phyloP scores from a whole-genome alignment of 2,113 vertebrate species.

The Vulpes ferrilata region DNA sequence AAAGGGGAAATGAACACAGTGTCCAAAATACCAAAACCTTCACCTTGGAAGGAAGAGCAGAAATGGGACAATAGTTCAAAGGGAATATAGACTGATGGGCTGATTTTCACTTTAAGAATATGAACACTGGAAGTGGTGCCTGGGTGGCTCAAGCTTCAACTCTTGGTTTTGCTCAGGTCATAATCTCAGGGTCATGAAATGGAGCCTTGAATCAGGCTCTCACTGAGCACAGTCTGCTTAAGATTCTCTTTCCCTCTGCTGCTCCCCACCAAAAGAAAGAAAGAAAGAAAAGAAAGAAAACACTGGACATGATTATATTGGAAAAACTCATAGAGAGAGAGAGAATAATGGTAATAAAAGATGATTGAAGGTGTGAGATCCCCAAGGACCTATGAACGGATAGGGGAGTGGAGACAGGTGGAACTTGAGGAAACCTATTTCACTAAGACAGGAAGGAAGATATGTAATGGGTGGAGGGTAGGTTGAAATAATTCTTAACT shows the following conservation, averaged over 20 bases:
- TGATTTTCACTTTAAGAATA: constrained; percentile 5
- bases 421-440: background rate
- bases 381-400: background rate
- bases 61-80: background rate
- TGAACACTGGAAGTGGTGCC: background rate
- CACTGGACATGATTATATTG: background rate
- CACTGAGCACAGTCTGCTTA: background rate
- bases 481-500: background rate
- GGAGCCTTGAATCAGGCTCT: background rate
- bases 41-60: background rate
- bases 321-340: background rate
- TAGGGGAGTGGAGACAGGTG: background rate
- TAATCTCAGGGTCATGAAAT: background rate
- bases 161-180: background rate
- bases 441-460: background rate
- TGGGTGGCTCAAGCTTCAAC: background rate
- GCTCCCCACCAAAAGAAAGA: background rate
- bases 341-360: background rate
- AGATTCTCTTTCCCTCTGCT: background rate
- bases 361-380: background rate
- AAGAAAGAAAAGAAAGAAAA: background rate
- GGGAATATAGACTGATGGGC: background rate
- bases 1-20: background rate
- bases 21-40: background rate
- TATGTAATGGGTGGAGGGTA: background rate